Base-by-base conservation (phyloP, 2,113 vertebrate genomes). In the Hymenochirus boettgeri region DNA sequence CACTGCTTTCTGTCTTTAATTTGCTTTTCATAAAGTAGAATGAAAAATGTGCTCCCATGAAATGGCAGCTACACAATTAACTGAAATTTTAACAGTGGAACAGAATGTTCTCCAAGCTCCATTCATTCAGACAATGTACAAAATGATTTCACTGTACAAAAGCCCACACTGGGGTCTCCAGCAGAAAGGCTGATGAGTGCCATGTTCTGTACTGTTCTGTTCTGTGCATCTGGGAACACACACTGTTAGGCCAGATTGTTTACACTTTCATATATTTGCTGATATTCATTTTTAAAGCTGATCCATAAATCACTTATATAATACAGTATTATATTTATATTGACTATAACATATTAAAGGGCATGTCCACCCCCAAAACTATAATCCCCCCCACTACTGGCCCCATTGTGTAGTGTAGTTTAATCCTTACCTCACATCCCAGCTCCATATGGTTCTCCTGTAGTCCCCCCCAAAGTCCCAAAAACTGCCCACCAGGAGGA, bases 211-310 rank as follows among this genome's bases (percentile, higher is more conserved):
- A 35, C 10, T 57, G 64, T 66, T 50, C 55, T 51, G 31, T 66
- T 66, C 63, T 50, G 46, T 50, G 9, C 42, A 23, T 51, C 55
- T 52, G 64, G 61, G 64, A 66, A 66, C 47, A 66, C 24, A 39
- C 46, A 25, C 27, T 65, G 55, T 22, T 57, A 22, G 22, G 25
- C 27, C 63, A 65, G 63, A 57, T 65, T 65, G 63, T 47, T 37
- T n/a, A n/a, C n/a, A n/a, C n/a, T n/a, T n/a, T n/a, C n/a, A n/a
- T n/a, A n/a, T n/a, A n/a, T n/a, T n/a, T n/a, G n/a, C n/a, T n/a
- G n/a, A n/a, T n/a, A n/a, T n/a, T n/a, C n/a, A n/a, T n/a, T n/a
- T n/a, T n/a, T n/a, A n/a, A n/a, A n/a, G n/a, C n/a, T n/a, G n/a
- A n/a, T n/a, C n/a, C n/a, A n/a, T n/a, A n/a, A n/a, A n/a, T n/a